These are phyloP conservation scores for Alcedo atthis DNA, from an alignment of 2,797 vertebrate genomes.

Conservation along the genomic window DNA sequence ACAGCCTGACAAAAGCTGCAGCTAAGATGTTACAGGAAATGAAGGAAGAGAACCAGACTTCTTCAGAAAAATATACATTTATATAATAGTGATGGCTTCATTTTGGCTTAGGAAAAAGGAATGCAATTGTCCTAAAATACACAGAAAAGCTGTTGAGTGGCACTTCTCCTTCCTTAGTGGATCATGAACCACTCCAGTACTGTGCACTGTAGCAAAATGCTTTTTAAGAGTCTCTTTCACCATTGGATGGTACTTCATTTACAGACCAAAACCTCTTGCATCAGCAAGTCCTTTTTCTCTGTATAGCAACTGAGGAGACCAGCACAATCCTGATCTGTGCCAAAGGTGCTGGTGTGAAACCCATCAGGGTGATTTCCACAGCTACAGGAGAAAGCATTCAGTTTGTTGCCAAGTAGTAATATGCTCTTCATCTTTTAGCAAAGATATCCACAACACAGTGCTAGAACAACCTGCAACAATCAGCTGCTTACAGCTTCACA, in stretches of 20 bases:
- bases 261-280: background rate
- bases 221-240: background rate
- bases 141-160: constrained; percentile 6
- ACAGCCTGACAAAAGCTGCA: constrained; percentile 27
- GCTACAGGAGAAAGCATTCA: background rate
- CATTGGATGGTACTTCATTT: background rate
- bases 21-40: constrained; percentile 50
- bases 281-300: background rate
- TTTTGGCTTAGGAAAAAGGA: constrained; percentile 43
- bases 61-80: constrained; percentile 30
- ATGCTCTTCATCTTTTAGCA: background rate
- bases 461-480: background rate
- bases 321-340: background rate
- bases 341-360: background rate
- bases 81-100: background rate
- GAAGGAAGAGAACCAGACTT: constrained; percentile 39
- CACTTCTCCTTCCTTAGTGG: background rate
- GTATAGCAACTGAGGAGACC: background rate
- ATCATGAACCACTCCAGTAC: background rate
- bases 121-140: constrained; percentile 29
- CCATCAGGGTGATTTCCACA: background rate
- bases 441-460: background rate
- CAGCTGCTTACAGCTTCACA: background rate
- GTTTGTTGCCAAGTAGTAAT: background rate
- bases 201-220: background rate